These are phyloP conservation scores for Tetragonula carbonaria DNA, from an alignment of 2,888 invertebrate species.

Conservation along the genomic window DNA sequence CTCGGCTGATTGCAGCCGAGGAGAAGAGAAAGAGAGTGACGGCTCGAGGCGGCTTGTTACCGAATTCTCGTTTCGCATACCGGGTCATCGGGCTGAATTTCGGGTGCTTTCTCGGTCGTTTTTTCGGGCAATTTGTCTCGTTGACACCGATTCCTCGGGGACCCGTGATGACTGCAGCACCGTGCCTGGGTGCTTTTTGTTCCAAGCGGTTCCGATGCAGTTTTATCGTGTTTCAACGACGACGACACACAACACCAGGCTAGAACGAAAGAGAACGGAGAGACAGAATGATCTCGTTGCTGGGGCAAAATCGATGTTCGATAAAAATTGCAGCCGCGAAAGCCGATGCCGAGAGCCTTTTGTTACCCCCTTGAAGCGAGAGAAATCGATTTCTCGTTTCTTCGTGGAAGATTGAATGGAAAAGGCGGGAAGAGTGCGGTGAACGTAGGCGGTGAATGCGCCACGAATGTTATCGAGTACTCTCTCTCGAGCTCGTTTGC, in stretches of 20 bases:
- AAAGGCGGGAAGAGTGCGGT: neutral
- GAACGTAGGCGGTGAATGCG: neutral
- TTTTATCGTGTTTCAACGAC: conserved; percentile 52
- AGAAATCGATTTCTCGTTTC: neutral
- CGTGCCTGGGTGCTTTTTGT: conserved; percentile 34
- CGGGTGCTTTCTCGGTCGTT: conserved; percentile 47
- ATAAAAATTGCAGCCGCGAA: neutral
- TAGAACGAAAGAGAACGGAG: neutral
- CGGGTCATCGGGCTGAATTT: conserved; percentile 75
- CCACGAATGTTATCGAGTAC: neutral
- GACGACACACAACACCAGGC: conserved; percentile 32
- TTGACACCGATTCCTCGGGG: conserved; percentile 62
- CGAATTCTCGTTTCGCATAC: conserved; percentile 77
- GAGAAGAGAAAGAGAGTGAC: neutral
- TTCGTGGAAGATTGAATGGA: neutral
- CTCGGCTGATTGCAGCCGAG: neutral
- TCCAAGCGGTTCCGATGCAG: conserved; percentile 10
- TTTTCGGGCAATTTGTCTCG: conserved; percentile 65
- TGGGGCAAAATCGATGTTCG: conserved; percentile 37
- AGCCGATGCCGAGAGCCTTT: neutral
- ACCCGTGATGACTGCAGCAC: conserved; percentile 9
- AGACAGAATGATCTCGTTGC: neutral
- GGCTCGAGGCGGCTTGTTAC: conserved; percentile 43
- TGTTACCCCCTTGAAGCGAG: neutral
- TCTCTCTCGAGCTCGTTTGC: neutral